These are phyloP conservation scores for Ennomos erosarius DNA, from an alignment of 2,888 invertebrate species.

Conservation along the genomic window DNA sequence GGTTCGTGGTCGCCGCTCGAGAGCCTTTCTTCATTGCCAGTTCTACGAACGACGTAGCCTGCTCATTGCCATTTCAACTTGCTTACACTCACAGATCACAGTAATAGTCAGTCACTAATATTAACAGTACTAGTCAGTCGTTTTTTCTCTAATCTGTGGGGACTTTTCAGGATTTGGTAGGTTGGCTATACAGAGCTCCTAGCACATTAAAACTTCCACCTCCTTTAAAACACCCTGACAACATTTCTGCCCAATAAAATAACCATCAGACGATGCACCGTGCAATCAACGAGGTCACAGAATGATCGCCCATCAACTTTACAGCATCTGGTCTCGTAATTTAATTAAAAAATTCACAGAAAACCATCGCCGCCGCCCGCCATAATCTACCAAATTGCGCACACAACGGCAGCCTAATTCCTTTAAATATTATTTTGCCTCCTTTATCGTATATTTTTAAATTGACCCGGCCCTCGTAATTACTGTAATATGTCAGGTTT, in stretches of 20 bases:
- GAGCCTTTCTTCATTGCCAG: too few species aligned
- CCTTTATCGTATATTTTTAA: conserved; percentile 81
- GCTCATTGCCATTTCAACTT: too few species aligned
- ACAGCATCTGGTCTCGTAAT: conserved; percentile 78
- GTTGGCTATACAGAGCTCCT: too few species aligned
- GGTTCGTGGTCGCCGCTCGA: too few species aligned
- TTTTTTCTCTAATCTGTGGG: too few species aligned
- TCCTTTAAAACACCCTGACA: not conserved
- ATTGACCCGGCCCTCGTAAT: conserved; percentile 74
- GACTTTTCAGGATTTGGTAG: too few species aligned
- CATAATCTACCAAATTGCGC: conserved; percentile 81
- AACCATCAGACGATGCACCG: conserved; percentile 32
- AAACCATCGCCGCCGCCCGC: conserved; percentile 65
- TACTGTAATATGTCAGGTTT: conserved; percentile 74
- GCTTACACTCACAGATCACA: too few species aligned
- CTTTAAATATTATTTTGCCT: conserved; percentile 79
- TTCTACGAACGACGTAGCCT: too few species aligned
- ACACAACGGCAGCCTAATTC: conserved; percentile 79
- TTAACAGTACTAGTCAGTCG: too few species aligned
- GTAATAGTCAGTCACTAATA: too few species aligned
- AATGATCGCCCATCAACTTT: conserved; percentile 66
- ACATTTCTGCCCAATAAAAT: conserved; percentile 8
- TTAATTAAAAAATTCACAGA: conserved; percentile 85
- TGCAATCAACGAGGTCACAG: conserved; percentile 19
- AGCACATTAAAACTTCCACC: too few species aligned